These are phyloP conservation scores for Thunnus thynnus DNA, from an alignment of 2,113 vertebrate species.

Conservation along the genomic window DNA sequence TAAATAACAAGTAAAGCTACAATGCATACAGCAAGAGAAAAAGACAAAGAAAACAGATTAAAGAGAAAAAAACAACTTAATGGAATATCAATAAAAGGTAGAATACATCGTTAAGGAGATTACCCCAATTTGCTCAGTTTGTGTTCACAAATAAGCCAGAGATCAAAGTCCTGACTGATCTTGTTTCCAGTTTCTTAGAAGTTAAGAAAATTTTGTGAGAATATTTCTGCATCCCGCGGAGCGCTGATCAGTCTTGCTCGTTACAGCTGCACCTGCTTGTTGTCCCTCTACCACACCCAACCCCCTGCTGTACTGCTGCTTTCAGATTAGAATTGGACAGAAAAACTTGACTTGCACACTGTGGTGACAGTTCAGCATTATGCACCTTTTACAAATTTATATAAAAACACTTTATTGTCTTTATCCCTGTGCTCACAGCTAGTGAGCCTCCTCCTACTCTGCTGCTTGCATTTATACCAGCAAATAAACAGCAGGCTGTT, in stretches of 20 bases:
- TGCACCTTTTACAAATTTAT: too few relatives aligned
- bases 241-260: not conserved
- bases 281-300: not conserved
- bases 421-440: not conserved
- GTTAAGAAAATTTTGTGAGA: not conserved
- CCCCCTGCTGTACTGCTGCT: not conserved
- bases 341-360: not conserved
- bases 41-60: not conserved
- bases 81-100: not conserved
- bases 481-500: not conserved
- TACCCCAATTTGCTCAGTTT: not conserved
- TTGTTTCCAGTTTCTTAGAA: not conserved
- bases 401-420: not conserved
- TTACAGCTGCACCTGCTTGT: not conserved
- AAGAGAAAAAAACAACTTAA: conserved; percentile 1
- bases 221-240: not conserved
- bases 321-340: not conserved
- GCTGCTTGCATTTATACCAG: too few relatives aligned
- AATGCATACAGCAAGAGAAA: not conserved
- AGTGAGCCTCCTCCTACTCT: too few relatives aligned
- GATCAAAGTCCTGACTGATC: not conserved
- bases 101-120: not conserved
- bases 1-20: not conserved
- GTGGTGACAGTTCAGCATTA: too few relatives aligned
- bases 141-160: conserved; percentile 2